Percentiles rank a stretch among this genome's conserved stretches.
Evolutionary conservation across 2,888 invertebrate species (phyloP).

Genomic region (Pachydiplax longipennis): DNA sequence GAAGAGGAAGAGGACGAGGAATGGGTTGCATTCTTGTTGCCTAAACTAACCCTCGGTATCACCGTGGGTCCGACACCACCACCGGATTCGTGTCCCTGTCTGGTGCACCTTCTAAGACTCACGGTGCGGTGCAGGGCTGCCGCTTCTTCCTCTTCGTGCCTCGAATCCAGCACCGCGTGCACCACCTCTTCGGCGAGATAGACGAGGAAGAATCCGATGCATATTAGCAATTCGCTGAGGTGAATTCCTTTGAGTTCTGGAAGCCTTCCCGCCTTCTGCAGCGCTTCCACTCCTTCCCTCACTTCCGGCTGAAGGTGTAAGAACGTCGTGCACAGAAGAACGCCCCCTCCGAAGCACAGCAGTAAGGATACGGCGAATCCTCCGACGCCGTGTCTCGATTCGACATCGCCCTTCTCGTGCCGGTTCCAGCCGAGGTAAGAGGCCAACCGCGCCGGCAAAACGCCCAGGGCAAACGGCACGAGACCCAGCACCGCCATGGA

Average conservation of each 20-base stretch:
- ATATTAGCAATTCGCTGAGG: conserved; percentile 67
- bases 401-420: not conserved
- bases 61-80: conserved; percentile 50
- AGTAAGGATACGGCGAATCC: conserved; percentile 64
- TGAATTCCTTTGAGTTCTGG: conserved; percentile 60
- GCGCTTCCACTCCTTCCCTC: conserved; percentile 64
- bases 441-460: conserved; percentile 75
- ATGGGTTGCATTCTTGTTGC: conserved; percentile 45
- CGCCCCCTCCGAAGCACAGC: conserved; percentile 72
- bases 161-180: conserved; percentile 70
- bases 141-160: conserved; percentile 59
- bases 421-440: conserved; percentile 70
- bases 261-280: conserved; percentile 61
- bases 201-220: conserved; percentile 75
- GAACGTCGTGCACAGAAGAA: conserved; percentile 70
- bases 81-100: conserved; percentile 49
- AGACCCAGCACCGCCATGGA: conserved; percentile 80
- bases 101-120: conserved; percentile 56
- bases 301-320: conserved; percentile 72
- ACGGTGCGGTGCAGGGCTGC: conserved; percentile 55
- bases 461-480: conserved; percentile 78
- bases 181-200: conserved; percentile 82
- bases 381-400: not conserved
- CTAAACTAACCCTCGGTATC: conserved; percentile 55
- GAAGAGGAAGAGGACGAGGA: not conserved